These are phyloP conservation scores for Eurystomus gularis DNA, from an alignment of 2,113 vertebrate species.

Conservation along the genomic window DNA sequence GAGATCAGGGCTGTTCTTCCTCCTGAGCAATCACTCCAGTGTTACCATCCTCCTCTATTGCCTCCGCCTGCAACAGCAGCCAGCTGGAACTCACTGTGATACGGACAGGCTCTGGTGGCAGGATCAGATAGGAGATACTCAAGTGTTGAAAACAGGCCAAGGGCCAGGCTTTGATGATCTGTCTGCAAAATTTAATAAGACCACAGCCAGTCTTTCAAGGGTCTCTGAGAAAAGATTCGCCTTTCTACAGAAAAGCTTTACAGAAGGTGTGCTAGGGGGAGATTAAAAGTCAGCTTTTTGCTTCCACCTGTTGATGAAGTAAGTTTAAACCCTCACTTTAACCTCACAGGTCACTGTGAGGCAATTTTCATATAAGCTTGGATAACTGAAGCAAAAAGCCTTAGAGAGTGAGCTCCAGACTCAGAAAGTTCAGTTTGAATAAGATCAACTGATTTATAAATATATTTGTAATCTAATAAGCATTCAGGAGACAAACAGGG, in stretches of 20 bases:
- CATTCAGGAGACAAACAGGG: not conserved
- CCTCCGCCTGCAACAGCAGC: fast-evolving
- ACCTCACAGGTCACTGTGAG: not conserved
- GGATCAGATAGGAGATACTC: not conserved
- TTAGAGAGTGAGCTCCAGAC: not conserved
- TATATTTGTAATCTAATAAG: not conserved
- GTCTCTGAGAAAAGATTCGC: not conserved
- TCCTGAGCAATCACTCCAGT: not conserved
- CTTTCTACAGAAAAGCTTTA: not conserved
- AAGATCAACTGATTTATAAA: not conserved
- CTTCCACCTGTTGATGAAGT: not conserved
- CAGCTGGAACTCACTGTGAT: not conserved
- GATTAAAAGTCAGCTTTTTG: not conserved
- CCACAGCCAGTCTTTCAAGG: not conserved
- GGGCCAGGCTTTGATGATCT: not conserved
- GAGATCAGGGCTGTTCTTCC: fast-evolving
- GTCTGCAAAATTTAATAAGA: not conserved
- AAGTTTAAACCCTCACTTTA: not conserved
- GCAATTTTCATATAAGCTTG: not conserved
- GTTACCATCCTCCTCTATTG: not conserved
- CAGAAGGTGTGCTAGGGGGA: not conserved
- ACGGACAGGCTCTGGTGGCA: not conserved
- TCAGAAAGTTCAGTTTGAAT: not conserved
- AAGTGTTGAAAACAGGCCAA: not conserved
- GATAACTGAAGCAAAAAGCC: not conserved